phyloP scores from a whole-genome alignment of 2,113 vertebrate genomes.

The Melanocharis versteri region DNA sequence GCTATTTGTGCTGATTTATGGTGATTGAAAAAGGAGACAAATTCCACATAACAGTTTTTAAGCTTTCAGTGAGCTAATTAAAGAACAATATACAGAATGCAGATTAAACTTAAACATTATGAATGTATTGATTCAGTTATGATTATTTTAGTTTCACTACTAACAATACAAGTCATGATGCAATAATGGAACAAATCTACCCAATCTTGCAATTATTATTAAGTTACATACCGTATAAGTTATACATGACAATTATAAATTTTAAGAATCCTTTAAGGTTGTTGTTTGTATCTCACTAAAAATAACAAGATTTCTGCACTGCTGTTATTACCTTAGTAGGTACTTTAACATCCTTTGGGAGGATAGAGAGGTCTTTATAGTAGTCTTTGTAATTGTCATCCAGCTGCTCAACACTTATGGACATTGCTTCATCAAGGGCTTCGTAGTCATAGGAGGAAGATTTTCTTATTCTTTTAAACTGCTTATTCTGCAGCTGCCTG shows the following conservation, averaged over 20 bases:
- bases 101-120: not conserved
- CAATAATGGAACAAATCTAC: not conserved
- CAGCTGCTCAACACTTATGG: constrained; percentile 91
- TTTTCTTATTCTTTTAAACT: constrained; percentile 93
- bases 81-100: not conserved
- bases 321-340: constrained; percentile 84
- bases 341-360: constrained; percentile 91
- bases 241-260: not conserved
- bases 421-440: constrained; percentile 97
- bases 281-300: not conserved
- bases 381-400: constrained; percentile 80
- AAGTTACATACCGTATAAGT: not conserved
- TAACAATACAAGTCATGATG: not conserved
- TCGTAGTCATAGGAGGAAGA: constrained; percentile 97
- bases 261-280: not conserved
- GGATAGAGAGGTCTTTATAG: constrained; percentile 89
- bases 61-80: not conserved
- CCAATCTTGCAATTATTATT: not conserved
- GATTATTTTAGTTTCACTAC: not conserved
- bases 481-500: constrained; percentile 87
- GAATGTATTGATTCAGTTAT: not conserved
- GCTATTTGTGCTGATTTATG: not conserved
- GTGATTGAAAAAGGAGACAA: not conserved
- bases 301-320: not conserved
- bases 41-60: not conserved